Conservation (phyloP, 2,888 invertebrate species). For the Drosophila helvetica region DNA sequence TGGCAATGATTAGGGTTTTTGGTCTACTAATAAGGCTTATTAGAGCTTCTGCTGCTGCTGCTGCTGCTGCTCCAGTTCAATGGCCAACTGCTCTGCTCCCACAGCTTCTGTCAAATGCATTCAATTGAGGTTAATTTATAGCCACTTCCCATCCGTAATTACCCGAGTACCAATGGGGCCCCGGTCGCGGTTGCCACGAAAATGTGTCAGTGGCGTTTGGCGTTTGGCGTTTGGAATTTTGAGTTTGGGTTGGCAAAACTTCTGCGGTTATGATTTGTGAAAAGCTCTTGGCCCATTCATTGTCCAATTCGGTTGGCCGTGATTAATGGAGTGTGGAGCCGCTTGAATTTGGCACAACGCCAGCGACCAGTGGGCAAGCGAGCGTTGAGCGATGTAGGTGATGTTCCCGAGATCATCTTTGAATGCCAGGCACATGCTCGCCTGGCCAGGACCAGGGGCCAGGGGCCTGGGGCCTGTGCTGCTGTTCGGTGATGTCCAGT, state of each 20-base stretch:
- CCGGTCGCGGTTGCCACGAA: slow-evolving; percentile 21
- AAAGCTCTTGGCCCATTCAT: slow-evolving; percentile 53
- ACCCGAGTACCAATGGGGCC: slow-evolving; percentile 37
- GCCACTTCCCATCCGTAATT: slow-evolving; percentile 73
- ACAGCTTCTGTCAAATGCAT: slow-evolving; percentile 76
- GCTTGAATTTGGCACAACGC: slow-evolving; percentile 65
- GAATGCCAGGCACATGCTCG: slow-evolving; percentile 54
- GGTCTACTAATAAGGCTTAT: slow-evolving; percentile 63
- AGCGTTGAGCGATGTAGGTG: slow-evolving; percentile 26
- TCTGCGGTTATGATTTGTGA: slow-evolving; percentile 73
- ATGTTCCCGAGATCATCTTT: slow-evolving; percentile 50
- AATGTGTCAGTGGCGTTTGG: slow-evolving; percentile 57
- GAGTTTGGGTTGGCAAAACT: slow-evolving; percentile 52
- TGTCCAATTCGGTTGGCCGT: slow-evolving; percentile 53
- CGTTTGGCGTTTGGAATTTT: too few species aligned
- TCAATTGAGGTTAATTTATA: slow-evolving; percentile 77
- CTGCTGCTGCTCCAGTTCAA: slow-evolving; percentile 55
- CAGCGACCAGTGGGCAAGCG: slow-evolving; percentile 13
- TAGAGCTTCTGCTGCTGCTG: slow-evolving; percentile 30
- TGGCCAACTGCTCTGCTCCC: slow-evolving; percentile 51
- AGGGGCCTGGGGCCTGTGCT: slow-evolving; percentile 48
- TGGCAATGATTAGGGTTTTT: slow-evolving; percentile 63
- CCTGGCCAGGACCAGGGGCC: slow-evolving; percentile 34
- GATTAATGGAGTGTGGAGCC: slow-evolving; percentile 69
- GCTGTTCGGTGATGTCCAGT: slow-evolving; percentile 66